Evolutionary conservation across 2,888 invertebrate genomes (phyloP), one percentile per base, ranked within the genome.

Genomic region (Plebejus anna): DNA sequence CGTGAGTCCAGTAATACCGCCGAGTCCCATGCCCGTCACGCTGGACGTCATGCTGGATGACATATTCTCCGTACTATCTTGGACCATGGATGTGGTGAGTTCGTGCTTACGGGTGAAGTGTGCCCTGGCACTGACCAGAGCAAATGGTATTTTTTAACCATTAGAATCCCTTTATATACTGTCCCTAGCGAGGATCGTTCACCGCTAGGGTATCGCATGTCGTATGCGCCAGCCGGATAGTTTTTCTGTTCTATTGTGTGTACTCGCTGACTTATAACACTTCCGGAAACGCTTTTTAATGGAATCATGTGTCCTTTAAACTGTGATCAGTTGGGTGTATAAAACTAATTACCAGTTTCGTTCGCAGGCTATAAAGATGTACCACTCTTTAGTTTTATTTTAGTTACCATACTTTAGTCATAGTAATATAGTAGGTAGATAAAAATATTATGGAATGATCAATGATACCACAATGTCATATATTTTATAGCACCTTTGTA

Each of bases 31-130:
- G 76, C 94, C 91, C 82, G 94, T 94, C 88, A 94, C 92, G 82
- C 94, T 94, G 77, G 94, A 94, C 76, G 91, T 94, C 92, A 92
- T 94, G 85, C 91, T 94, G 78, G 90, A 91, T 81, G 94, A 93
- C 94, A 94, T 94, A 81, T 93, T 90, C 87, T 94, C 94, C 90
- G 90, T 92, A 80, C 92, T 90, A 83, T 90, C 87, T 82, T 90
- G 86, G 78, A 90, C 90, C 88, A 90, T 89, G 82, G 90, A 86
- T 90, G 76, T 70, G 76, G 79, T 77, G 81, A 80, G 80, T 80
- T 78, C 77, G 81, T 83, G 77, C 87, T 86, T 85, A 86, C 75
- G 79, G 85, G 85, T 83, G 83, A 84, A 88, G 89, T 88, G 84
- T 86, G 89, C 91, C 89, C 91, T 84, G 86, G 90, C 85, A 80